These are phyloP conservation scores for Umimayanthus kanabou DNA, from an alignment of 92 coral and sea anemone genomes.

Conservation along the genomic window DNA sequence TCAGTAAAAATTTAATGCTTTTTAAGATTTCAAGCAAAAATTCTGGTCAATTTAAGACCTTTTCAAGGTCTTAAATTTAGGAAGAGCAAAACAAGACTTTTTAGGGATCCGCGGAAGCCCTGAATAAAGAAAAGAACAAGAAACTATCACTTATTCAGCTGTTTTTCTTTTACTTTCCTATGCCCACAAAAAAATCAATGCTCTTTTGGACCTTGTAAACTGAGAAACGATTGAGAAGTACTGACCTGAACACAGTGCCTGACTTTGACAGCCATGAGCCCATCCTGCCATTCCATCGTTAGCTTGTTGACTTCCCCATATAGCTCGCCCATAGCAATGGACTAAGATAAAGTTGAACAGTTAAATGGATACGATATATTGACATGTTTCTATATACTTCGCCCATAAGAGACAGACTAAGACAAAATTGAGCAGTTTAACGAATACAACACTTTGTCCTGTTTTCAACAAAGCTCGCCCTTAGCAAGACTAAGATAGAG, in stretches of 20 bases:
- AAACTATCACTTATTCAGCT: too few relatives aligned
- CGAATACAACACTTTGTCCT: neutral
- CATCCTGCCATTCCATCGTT: conserved; percentile 98
- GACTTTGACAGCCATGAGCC: conserved; percentile 95
- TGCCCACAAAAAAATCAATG: neutral
- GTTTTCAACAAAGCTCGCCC: too few relatives aligned
- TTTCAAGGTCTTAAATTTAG: too few relatives aligned
- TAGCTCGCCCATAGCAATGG: conserved; percentile 95
- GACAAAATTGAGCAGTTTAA: neutral
- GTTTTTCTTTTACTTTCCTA: neutral
- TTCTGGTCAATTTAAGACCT: too few relatives aligned
- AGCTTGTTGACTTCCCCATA: conserved; percentile 96
- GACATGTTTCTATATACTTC: too few relatives aligned
- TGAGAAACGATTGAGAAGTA: neutral
- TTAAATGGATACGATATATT: too few relatives aligned
- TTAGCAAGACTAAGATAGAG: too few relatives aligned
- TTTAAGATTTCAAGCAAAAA: too few relatives aligned
- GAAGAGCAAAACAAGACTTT: too few relatives aligned
- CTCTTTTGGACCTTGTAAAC: neutral
- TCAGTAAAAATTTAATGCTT: too few relatives aligned
- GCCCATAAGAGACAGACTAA: neutral
- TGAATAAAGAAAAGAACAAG: too few relatives aligned
- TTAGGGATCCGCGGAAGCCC: too few relatives aligned
- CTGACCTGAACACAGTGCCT: conserved; percentile 94
- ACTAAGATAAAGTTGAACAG: conserved; percentile 45